Percentiles rank a stretch among this genome's conserved stretches.
Conservation (phyloP, 1,140 invertebrate species). For the Diabrotica virgifera region DNA sequence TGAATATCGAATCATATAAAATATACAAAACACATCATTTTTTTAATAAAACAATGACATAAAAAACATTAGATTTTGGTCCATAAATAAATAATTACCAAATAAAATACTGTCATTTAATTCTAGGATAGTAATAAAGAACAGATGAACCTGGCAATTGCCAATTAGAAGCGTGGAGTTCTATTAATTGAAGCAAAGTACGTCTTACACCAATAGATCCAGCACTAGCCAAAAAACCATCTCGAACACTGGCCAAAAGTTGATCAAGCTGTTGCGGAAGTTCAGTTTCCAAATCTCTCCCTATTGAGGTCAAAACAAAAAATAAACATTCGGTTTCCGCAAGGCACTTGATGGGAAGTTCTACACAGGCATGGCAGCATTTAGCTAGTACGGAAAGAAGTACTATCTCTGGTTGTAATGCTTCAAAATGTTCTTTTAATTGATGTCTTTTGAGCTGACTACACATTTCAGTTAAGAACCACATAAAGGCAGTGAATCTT, state of each 20-base stretch:
- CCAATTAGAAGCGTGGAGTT: conserved; percentile 84
- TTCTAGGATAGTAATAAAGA: conserved; percentile 82
- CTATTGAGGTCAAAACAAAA: conserved; percentile 81
- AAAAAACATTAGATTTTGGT: conserved; percentile 12
- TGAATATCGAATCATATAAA: not conserved
- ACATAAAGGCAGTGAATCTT: conserved; percentile 79
- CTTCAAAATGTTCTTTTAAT: conserved; percentile 62
- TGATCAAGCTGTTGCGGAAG: conserved; percentile 73
- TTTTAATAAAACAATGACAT: not conserved
- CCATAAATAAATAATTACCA: conserved; percentile 5
- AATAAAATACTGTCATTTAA: conserved; percentile 48
- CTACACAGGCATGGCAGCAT: conserved; percentile 79
- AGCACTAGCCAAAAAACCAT: conserved; percentile 74
- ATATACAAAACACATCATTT: not conserved
- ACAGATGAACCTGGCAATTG: conserved; percentile 82
- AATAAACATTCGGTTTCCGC: conserved; percentile 83
- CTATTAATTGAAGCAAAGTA: conserved; percentile 82
- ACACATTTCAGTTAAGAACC: conserved; percentile 85
- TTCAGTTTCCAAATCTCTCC: conserved; percentile 79
- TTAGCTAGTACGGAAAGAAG: conserved; percentile 77
- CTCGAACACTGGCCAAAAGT: conserved; percentile 73
- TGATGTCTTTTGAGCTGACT: conserved; percentile 77
- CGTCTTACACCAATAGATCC: conserved; percentile 66
- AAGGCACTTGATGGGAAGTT: conserved; percentile 72
- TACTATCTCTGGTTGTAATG: conserved; percentile 67